Base-by-base conservation (phyloP, 2,113 vertebrate genomes). In the Condylura cristata region DNA sequence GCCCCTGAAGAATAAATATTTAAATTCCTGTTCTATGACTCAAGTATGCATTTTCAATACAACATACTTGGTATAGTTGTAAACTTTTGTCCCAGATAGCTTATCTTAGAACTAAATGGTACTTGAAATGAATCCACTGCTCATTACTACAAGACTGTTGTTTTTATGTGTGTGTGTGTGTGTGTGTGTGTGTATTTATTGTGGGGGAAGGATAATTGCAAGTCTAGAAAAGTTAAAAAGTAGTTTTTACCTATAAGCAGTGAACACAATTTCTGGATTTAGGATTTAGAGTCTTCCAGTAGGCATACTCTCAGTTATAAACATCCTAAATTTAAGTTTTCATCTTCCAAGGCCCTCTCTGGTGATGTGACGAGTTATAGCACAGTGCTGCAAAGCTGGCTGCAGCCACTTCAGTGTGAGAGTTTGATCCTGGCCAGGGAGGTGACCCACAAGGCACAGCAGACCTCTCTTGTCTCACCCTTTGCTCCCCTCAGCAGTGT, bases 1-100 rank as follows among this genome's bases (percentile, higher is more conserved):
- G 41, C 18, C 16, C n/a, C n/a, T 2, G 37, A 78, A 53, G 94
- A 89, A 51, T 89, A 90, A 96, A 90, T 7, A 30, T 39, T 37
- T 44, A 46, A 82, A 86, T 39, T 81, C 14, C 70, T 56, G 2
- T 68, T 24, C 56, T 80, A 6, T 61, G 86, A 93, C 39, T 93
- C 51, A 85, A 85, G 68, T n/a, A 20, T 4, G 13, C 61, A 78
- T 71, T 48, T 66, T 90, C 34, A 80, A 28, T 34, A 46, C 5
- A 71, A 74, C 0, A 20, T 84, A 48, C 13, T 76, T 20, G 60
- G 83, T 60, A 9, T 2, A 44, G 39, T 16, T 70, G 17, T 26
- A 48, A 34, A 53, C 32, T 79, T 32, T 71, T 72, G 18, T 30
- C 32, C 30, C 41, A 14, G 32, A n/a, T 9, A 63, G n/a, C 34